Percentiles rank a stretch among this genome's conserved stretches.
Evolutionary conservation across 2,113 vertebrate species (phyloP).

Genomic region (Sterrhoptilus dennistouni): DNA sequence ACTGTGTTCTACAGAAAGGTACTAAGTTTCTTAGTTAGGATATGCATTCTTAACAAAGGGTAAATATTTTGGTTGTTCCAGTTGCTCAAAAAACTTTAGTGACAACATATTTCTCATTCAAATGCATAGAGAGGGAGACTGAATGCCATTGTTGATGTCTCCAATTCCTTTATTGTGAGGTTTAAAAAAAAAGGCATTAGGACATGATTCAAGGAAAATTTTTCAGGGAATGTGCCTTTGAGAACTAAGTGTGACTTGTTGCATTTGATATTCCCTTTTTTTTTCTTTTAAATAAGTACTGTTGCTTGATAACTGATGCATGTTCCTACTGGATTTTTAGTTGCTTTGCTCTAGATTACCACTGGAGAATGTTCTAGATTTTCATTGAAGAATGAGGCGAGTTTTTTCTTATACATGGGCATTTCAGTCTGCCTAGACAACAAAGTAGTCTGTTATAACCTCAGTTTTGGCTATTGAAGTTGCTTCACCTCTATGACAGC

Average conservation of each 20-base stretch:
- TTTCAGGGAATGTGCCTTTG: background rate
- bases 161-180: background rate
- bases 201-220: background rate
- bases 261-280: background rate
- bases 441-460: background rate
- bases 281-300: background rate
- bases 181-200: background rate
- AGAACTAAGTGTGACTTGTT: background rate
- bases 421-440: background rate
- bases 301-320: background rate
- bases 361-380: background rate
- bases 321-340: background rate
- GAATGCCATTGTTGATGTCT: rapidly evolving
- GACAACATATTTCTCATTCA: background rate
- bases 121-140: background rate
- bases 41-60: rapidly evolving
- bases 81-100: background rate
- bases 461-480: background rate
- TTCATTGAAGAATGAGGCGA: background rate
- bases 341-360: background rate
- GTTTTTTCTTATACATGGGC: background rate
- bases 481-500: background rate
- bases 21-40: background rate
- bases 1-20: background rate
- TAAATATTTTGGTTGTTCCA: background rate